These are phyloP conservation scores for Drosophila paucipuncta DNA, from an alignment of 2,888 invertebrate genomes.

Conservation along the genomic window DNA sequence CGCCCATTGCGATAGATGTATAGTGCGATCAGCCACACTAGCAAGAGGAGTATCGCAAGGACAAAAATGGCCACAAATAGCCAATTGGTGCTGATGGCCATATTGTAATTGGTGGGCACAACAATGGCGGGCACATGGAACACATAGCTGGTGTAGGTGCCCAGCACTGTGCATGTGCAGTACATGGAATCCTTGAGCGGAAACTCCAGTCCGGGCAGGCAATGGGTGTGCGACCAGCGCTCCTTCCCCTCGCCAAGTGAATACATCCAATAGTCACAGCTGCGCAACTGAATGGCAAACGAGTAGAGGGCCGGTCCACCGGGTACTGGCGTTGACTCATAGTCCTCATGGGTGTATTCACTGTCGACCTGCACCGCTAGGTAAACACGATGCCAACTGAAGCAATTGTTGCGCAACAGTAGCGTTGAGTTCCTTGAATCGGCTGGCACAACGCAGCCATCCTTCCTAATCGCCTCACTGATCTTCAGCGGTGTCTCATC, in stretches of 20 bases:
- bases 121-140: conserved; percentile 20
- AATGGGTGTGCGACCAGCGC: conserved; percentile 29
- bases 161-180: conserved; percentile 45
- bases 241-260: neutral
- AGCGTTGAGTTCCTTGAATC: conserved; percentile 16
- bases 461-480: neutral
- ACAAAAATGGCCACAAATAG: neutral
- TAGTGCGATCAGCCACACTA: conserved; percentile 12
- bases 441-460: conserved; percentile 37
- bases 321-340: neutral
- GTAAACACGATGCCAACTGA: conserved; percentile 22
- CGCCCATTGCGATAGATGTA: conserved; percentile 11
- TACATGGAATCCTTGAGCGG: conserved; percentile 15
- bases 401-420: conserved; percentile 59
- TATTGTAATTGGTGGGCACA: conserved; percentile 17
- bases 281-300: conserved; percentile 62
- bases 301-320: conserved; percentile 46
- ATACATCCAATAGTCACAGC: conserved; percentile 58
- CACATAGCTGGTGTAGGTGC: conserved; percentile 65
- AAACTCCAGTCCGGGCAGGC: conserved; percentile 36
- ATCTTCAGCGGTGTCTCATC: conserved; percentile 16
- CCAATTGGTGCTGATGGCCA: neutral
- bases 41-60: accelerated
- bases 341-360: accelerated
- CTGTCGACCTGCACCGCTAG: conserved; percentile 35